These are phyloP conservation scores for Athalia rosae DNA, from an alignment of 2,888 invertebrate genomes.

Conservation along the genomic window DNA sequence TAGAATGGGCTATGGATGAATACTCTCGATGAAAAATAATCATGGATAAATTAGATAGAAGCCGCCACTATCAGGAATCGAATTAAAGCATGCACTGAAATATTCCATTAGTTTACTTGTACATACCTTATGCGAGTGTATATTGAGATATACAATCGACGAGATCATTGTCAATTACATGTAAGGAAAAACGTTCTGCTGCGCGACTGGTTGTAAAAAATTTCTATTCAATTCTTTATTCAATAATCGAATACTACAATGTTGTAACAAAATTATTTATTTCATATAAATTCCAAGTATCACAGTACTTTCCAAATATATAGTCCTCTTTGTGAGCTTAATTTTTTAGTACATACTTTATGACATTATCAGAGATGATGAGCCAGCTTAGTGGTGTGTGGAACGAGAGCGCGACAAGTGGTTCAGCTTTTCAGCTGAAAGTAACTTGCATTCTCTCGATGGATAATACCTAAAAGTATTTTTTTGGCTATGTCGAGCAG, in stretches of 20 bases:
- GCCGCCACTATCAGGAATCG: background rate
- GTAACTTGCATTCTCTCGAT: background rate
- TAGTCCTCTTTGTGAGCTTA: constrained; percentile 15
- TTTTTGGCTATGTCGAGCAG: background rate
- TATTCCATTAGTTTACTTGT: no score
- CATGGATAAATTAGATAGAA: background rate
- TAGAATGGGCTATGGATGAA: constrained; percentile 11
- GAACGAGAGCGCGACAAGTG: background rate
- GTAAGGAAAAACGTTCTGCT: background rate
- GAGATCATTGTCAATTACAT: background rate
- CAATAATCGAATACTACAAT: constrained; percentile 17
- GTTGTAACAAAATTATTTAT: constrained; percentile 18
- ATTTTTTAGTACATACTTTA: constrained; percentile 6
- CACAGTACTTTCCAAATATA: constrained; percentile 27
- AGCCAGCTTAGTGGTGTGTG: background rate
- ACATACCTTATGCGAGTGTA: no score
- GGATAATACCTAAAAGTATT: background rate
- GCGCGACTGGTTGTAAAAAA: constrained; percentile 25
- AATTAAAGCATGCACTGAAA: no score
- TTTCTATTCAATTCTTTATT: constrained; percentile 9
- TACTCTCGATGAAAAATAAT: constrained; percentile 15
- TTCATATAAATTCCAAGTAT: constrained; percentile 26
- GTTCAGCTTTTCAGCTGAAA: background rate
- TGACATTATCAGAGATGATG: constrained; percentile 10
- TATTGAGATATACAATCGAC: background rate